Conservation (phyloP, 2,797 vertebrate species). For the Micrastur ruficollis region DNA sequence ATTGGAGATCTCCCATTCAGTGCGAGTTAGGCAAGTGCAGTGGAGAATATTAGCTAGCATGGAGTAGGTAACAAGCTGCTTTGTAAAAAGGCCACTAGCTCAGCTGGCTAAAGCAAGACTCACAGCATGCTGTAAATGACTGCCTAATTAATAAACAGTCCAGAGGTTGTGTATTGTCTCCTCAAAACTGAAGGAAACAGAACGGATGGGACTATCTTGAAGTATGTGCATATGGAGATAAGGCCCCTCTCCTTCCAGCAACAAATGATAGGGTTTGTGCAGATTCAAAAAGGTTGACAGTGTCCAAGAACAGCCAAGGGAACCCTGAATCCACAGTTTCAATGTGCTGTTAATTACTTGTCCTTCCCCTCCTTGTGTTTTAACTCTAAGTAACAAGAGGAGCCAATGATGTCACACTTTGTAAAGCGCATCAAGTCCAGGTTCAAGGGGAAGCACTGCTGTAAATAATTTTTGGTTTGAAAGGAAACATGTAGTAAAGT, state of each 20-base stretch:
- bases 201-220: neutral
- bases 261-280: neutral
- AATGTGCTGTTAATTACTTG: neutral
- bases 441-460: neutral
- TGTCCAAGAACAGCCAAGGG: neutral
- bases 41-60: neutral
- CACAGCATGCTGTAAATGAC: neutral
- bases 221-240: accelerated
- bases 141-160: neutral
- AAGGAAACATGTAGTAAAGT: neutral
- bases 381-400: neutral
- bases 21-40: neutral
- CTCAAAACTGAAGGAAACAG: neutral
- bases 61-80: neutral
- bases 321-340: neutral
- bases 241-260: neutral
- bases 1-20: neutral
- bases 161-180: neutral
- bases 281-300: neutral
- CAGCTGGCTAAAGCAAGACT: neutral
- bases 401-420: neutral
- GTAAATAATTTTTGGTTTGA: neutral
- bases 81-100: neutral
- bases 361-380: neutral
- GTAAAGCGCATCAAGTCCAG: neutral